Conservation (phyloP, 2,113 vertebrate genomes). For the Morone saxatilis region DNA sequence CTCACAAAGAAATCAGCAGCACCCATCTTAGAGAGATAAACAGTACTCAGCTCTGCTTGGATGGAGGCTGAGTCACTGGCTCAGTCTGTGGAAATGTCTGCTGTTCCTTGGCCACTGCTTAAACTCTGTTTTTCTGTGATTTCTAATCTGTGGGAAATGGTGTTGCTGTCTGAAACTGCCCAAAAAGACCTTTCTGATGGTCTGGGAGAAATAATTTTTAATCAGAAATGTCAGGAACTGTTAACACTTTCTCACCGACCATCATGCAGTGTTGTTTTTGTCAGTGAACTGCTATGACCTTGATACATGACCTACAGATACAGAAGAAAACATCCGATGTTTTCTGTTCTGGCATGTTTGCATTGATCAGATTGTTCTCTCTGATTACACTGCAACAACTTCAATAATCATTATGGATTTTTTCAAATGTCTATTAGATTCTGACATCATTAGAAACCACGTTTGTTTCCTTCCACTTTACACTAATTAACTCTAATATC, state of each 20-base stretch:
- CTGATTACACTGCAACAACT: slow-evolving; percentile 9
- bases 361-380: not conserved
- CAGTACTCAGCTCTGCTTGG: slow-evolving; percentile 57
- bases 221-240: slow-evolving; percentile 54
- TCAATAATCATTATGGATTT: not conserved
- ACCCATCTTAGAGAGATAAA: slow-evolving; percentile 73
- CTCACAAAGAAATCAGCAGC: slow-evolving; percentile 73
- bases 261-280: slow-evolving; percentile 25
- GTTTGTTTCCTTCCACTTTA: slow-evolving; percentile 17
- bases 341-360: not conserved
- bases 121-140: slow-evolving; percentile 41
- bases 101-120: slow-evolving; percentile 55
- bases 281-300: slow-evolving; percentile 40
- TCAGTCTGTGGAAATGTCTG: slow-evolving; percentile 66
- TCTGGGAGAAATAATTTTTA: slow-evolving; percentile 43
- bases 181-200: slow-evolving; percentile 13
- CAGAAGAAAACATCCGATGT: not conserved
- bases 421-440: not conserved
- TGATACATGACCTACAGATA: slow-evolving; percentile 42
- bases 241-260: slow-evolving; percentile 27
- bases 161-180: slow-evolving; percentile 37
- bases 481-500: slow-evolving; percentile 44
- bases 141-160: slow-evolving; percentile 53
- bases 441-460: slow-evolving; percentile 2
- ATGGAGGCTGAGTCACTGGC: slow-evolving; percentile 71